phyloP scores from a whole-genome alignment of 2,113 vertebrate genomes.

The Ginglymostoma cirratum region DNA sequence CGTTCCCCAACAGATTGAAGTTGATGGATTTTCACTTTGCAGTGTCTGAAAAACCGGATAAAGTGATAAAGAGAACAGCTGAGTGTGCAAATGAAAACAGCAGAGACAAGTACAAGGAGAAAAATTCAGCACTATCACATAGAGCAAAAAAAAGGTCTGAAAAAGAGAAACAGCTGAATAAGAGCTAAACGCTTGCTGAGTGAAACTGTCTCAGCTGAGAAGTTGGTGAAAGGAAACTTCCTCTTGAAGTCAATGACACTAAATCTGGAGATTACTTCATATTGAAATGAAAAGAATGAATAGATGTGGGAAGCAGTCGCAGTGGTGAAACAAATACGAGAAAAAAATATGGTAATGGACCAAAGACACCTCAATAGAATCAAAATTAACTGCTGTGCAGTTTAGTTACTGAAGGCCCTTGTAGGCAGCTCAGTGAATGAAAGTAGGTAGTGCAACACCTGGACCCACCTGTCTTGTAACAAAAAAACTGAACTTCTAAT shows the following conservation, averaged over 20 bases:
- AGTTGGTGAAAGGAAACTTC: background rate
- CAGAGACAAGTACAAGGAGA: background rate
- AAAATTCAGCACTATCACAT: background rate
- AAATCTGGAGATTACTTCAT: background rate
- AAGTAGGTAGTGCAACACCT: background rate
- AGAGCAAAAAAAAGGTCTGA: background rate
- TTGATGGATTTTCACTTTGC: background rate
- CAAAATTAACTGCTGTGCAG: background rate
- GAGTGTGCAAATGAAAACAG: background rate
- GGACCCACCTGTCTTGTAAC: background rate
- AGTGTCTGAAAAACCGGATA: background rate
- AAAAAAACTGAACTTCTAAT: background rate
- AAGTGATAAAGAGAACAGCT: background rate
- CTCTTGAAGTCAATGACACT: background rate
- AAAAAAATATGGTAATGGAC: background rate
- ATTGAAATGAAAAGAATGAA: background rate
- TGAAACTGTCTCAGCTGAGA: background rate
- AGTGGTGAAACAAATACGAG: background rate
- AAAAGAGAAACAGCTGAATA: conserved; percentile 24
- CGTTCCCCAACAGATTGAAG: background rate
- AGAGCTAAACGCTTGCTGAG: background rate
- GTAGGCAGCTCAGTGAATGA: background rate
- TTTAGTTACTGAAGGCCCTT: background rate
- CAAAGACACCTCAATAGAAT: background rate
- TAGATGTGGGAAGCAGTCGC: background rate